Conservation (phyloP, 2,888 invertebrate species). For the Torymus tubicola region DNA sequence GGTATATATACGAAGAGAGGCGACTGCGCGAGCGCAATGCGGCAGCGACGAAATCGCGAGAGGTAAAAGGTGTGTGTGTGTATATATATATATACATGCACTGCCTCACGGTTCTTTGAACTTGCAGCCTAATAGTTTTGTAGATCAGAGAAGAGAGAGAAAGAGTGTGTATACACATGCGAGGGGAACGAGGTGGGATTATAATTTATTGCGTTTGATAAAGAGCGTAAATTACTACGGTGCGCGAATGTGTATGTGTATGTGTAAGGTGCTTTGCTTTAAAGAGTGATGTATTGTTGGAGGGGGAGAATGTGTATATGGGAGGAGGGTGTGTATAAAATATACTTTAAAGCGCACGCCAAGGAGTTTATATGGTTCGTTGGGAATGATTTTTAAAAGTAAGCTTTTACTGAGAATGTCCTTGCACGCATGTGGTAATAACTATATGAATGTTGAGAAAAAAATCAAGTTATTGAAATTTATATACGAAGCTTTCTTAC, state of each 20-base stretch:
- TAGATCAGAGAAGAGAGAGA: conserved; percentile 56
- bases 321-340: too few relatives aligned
- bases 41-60: conserved; percentile 18
- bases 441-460: too few relatives aligned
- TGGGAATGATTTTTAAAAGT: too few relatives aligned
- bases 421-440: too few relatives aligned
- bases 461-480: too few relatives aligned
- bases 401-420: too few relatives aligned
- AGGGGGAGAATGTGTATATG: too few relatives aligned
- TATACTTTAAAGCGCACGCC: too few relatives aligned
- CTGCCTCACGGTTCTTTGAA: conserved; percentile 65
- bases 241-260: background rate
- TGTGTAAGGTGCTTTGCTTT: too few relatives aligned
- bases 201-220: background rate
- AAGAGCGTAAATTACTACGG: background rate
- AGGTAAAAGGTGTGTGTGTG: background rate
- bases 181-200: background rate
- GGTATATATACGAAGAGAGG: background rate
- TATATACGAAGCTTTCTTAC: too few relatives aligned
- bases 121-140: conserved; percentile 69
- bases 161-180: background rate
- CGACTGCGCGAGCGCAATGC: background rate
- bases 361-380: too few relatives aligned
- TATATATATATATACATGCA: background rate
- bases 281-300: too few relatives aligned